Evolutionary conservation across 2,113 vertebrate genomes (phyloP).

Genomic region (Datnioides undecimradiatus): DNA sequence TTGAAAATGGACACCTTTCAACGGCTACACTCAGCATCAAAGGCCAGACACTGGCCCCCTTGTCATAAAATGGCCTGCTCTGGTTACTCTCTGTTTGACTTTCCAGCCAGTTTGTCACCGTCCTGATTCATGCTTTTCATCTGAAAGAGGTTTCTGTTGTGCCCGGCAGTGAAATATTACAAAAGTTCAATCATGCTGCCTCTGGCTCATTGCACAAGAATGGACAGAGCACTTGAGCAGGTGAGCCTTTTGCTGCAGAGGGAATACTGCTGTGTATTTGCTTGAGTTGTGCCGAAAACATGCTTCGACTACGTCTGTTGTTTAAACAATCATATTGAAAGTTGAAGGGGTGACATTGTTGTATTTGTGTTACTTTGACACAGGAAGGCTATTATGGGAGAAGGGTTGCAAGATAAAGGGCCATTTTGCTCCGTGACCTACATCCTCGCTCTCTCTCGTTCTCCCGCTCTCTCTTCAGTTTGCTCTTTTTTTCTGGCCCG

Average conservation of each 20-base stretch:
- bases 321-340: conserved; percentile 7
- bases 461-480: not conserved
- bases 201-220: conserved; percentile 71
- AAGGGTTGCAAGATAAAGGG: not conserved
- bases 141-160: conserved; percentile 77
- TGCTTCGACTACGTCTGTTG: conserved; percentile 2
- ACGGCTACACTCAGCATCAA: conserved; percentile 79
- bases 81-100: conserved; percentile 80
- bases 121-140: conserved; percentile 74
- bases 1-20: conserved; percentile 81
- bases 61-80: conserved; percentile 74
- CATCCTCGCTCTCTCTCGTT: conserved; percentile 4
- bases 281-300: conserved; percentile 14
- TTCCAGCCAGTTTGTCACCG: conserved; percentile 82
- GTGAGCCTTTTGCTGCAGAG: conserved; percentile 42
- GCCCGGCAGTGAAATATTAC: conserved; percentile 75
- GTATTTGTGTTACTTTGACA: conserved; percentile 3
- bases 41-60: conserved; percentile 70
- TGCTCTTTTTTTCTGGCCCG: not conserved
- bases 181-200: conserved; percentile 73
- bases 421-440: conserved; percentile 37
- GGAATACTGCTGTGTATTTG: not conserved
- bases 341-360: not conserved
- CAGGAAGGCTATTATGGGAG: not conserved
- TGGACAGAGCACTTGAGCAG: conserved; percentile 54